Evolutionary conservation across 2,797 vertebrate species (phyloP).

Genomic region (Bradypodion pumilum): DNA sequence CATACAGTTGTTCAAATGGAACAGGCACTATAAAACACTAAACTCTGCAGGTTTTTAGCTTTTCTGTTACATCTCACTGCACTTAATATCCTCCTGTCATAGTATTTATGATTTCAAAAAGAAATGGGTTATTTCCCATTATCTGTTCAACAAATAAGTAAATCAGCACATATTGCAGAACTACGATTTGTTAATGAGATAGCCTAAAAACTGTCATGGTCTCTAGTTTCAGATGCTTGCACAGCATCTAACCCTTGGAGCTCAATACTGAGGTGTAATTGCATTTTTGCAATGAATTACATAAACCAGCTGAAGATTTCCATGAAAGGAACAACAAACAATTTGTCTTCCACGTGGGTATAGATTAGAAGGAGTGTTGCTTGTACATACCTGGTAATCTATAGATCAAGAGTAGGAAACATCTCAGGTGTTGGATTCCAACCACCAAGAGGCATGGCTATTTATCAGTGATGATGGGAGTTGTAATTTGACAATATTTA

Average conservation of each 20-base stretch:
- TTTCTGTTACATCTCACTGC: slow-evolving; percentile 79
- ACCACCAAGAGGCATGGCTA: background rate
- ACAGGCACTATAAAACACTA: slow-evolving; percentile 71
- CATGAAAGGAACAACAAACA: slow-evolving; percentile 36
- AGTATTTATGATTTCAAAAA: slow-evolving; percentile 82
- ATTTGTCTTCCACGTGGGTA: background rate
- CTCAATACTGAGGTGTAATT: slow-evolving; percentile 70
- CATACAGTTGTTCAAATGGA: slow-evolving; percentile 59
- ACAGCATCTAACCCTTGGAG: slow-evolving; percentile 73
- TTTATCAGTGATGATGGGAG: too few relatives aligned
- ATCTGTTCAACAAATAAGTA: slow-evolving; percentile 82
- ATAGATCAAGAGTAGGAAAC: background rate
- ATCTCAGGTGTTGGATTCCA: background rate
- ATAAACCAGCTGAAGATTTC: slow-evolving; percentile 52
- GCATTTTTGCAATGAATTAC: slow-evolving; percentile 67
- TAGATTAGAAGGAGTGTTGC: background rate
- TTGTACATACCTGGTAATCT: slow-evolving; percentile 15
- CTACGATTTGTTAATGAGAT: slow-evolving; percentile 77
- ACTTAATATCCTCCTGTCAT: slow-evolving; percentile 79
- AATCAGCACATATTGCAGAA: slow-evolving; percentile 70
- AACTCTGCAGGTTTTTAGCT: slow-evolving; percentile 73
- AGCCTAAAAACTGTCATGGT: slow-evolving; percentile 73
- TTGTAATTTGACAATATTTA: background rate
- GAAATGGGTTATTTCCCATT: slow-evolving; percentile 81
- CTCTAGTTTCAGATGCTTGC: slow-evolving; percentile 70